Conservation (phyloP, 2,797 vertebrate species). For the Echeneis naucrates region DNA sequence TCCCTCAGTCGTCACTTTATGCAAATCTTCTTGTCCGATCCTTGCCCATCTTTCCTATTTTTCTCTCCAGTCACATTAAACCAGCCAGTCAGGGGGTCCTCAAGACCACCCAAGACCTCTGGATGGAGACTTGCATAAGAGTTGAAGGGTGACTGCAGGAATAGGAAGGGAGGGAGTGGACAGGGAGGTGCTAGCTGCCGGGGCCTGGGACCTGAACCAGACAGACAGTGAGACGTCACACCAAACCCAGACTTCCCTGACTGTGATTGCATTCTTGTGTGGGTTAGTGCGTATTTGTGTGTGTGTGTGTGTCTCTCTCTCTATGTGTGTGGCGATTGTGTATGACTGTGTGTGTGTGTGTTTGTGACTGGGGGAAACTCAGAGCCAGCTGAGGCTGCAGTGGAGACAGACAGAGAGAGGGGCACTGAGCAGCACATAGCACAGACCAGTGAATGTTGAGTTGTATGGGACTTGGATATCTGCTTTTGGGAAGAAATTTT, state of each 20-base stretch:
- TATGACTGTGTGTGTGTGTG: conserved; percentile 21
- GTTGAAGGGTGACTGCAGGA: conserved; percentile 48
- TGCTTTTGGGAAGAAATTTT: conserved; percentile 48
- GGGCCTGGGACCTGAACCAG: conserved; percentile 70
- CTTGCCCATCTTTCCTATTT: rapidly evolving
- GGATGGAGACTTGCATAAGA: conserved; percentile 11
- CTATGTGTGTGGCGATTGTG: conserved; percentile 27
- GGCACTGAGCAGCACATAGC: conserved; percentile 59
- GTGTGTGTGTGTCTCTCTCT: conserved; percentile 22
- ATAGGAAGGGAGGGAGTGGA: conserved; percentile 27
- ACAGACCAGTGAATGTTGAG: conserved; percentile 53
- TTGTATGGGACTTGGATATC: conserved; percentile 52
- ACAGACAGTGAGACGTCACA: conserved; percentile 78
- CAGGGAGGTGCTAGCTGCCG: conserved; percentile 53
- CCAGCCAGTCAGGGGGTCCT: conserved; percentile 16
- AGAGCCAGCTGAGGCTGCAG: conserved; percentile 73
- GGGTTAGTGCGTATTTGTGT: conserved; percentile 31
- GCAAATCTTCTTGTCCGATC: neutral
- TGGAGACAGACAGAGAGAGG: conserved; percentile 64
- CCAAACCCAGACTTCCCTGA: conserved; percentile 71
- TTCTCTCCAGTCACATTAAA: neutral
- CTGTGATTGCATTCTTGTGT: conserved; percentile 55
- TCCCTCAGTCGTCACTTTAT: neutral
- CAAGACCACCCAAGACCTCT: conserved; percentile 18
- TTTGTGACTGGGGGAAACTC: conserved; percentile 60